Percentiles rank a stretch among this genome's conserved stretches.
These are phyloP conservation scores for Lacanobia oleracea DNA, from an alignment of 2,888 invertebrate species.

Conservation along the genomic window DNA sequence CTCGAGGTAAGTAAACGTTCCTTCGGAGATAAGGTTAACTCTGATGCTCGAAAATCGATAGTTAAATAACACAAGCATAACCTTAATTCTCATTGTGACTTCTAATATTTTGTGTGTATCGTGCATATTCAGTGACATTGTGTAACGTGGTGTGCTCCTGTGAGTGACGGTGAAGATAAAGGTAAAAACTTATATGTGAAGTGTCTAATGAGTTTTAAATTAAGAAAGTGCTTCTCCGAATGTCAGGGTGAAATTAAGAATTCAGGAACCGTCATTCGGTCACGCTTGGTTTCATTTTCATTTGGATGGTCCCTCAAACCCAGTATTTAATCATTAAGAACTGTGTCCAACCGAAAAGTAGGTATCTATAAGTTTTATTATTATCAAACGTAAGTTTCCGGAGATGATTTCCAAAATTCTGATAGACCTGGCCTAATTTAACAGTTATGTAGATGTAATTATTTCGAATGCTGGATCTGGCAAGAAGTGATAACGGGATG, in stretches of 20 bases:
- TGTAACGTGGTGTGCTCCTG: slow-evolving; percentile 6
- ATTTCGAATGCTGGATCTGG: neutral
- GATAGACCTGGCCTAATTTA: too few species aligned
- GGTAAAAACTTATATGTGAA: slow-evolving; percentile 12
- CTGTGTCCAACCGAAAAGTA: neutral
- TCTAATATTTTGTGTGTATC: slow-evolving; percentile 1
- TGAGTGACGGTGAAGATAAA: slow-evolving; percentile 5
- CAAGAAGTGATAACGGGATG: neutral
- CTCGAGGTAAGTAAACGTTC: slow-evolving; percentile 92
- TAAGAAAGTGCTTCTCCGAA: slow-evolving; percentile 25
- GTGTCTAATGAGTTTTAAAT: slow-evolving; percentile 44
- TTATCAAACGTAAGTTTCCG: neutral
- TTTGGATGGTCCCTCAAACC: neutral
- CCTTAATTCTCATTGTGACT: slow-evolving; percentile 68
- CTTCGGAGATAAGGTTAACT: slow-evolving; percentile 65
- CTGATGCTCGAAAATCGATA: slow-evolving; percentile 82
- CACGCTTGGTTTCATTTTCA: neutral
- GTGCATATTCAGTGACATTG: slow-evolving; percentile 9
- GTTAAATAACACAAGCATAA: slow-evolving; percentile 86
- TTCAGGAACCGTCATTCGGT: slow-evolving; percentile 15
- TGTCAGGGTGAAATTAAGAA: slow-evolving; percentile 33
- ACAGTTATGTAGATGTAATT: too few species aligned
- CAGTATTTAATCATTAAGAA: neutral
- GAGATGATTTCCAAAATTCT: too few species aligned
- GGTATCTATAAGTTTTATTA: too few species aligned